Base-by-base conservation (phyloP, 2,888 invertebrate species). In the Metallyticus violacea region DNA sequence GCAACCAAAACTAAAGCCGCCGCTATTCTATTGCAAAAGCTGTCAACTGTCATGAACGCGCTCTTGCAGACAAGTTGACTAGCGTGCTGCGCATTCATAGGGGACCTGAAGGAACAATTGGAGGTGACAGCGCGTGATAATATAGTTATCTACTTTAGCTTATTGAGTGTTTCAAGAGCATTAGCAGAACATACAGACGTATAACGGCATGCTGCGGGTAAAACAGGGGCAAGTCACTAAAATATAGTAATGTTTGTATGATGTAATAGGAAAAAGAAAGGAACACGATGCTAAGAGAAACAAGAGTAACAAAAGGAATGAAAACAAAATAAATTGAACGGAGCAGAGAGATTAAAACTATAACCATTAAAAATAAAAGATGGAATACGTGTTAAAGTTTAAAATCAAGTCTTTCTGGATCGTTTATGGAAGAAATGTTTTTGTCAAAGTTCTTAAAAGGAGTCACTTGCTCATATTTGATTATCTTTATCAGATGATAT, bases 81-180 rank as follows among this genome's bases (percentile, higher is more conserved):
- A 40, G 29, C 25, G 81, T 30, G 81, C 25, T 15, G 62, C 62
- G 82, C 82, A 62, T 82, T 82, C 82, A 82, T 26, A 82, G 62
- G 82, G 82, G 27, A 40, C 76, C 76, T 40, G 62, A 26, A 82
- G 81, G 85, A 78, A 85, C 85, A 85, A 85, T 85, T 85, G 85
- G 77, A 85, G 85, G 85, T 85, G 85, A 85, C 85, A 78, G 77
- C 29, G 26, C 85, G 85, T 78, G 85, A 78, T 85, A 78, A 85
- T 85, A 29, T 29, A 85, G 85, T 85, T 85, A 85, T 85, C 85
- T 85, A 77, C 77, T 77, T 6, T 28, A 30, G 85, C 85, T 85
- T 85, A 85, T 82, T 82, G 82, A 82, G 82, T 82, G 82, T 82
- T 82, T 82, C 82, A 30, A 62, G 82, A 76, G 82, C 40, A 82